Evolutionary conservation across 2,113 vertebrate genomes (phyloP), one percentile per base, ranked within the genome.

Genomic region (Danionella cerebrum): DNA sequence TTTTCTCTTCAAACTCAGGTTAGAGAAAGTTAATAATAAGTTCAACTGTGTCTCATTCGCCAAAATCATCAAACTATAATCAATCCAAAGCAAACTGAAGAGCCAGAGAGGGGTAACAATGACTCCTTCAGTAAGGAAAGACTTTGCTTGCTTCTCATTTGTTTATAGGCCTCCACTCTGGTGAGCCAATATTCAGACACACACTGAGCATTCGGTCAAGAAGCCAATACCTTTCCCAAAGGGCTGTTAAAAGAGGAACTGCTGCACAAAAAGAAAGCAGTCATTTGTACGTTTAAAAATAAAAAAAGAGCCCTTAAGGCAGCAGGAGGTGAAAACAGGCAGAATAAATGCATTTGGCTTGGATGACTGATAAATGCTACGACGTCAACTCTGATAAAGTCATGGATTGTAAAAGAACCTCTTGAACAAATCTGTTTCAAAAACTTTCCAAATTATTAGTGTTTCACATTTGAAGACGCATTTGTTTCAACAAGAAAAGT

Each of bases 191-290:
- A 67, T 62, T 70, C 65, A 72, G 76, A 70, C 54, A 77, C 79
- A 79, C 77, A 78, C 83, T 80, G 78, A 72, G 52, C 58, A 71
- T 57, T 41, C 65, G 63, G 77, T 80, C 73, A 72, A 65, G 66
- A 75, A 54, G 47, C 29, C 57, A 75, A 75, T 80, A 73, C 69
- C 73, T 75, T 76, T 73, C 74, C 76, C 68, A 60, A 74, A 81
- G 71, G 71, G 67, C 70, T 70, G 65, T 63, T 35, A 81, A 82
- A 80, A 77, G 55, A 73, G 54, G 14, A 50, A 67, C 57, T 8
- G 35, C 21, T 19, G 42, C 31, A 19, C 7, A 62, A 51, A 45
- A 45, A 45, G 27, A 47, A 47, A 13, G 39, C 29, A 47, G 18
- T 47, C 41, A 47, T 24, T 55, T 44, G 51, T 44, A 10, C 21